Conservation (phyloP, 2,113 vertebrate species). For the Pipra filicauda region DNA sequence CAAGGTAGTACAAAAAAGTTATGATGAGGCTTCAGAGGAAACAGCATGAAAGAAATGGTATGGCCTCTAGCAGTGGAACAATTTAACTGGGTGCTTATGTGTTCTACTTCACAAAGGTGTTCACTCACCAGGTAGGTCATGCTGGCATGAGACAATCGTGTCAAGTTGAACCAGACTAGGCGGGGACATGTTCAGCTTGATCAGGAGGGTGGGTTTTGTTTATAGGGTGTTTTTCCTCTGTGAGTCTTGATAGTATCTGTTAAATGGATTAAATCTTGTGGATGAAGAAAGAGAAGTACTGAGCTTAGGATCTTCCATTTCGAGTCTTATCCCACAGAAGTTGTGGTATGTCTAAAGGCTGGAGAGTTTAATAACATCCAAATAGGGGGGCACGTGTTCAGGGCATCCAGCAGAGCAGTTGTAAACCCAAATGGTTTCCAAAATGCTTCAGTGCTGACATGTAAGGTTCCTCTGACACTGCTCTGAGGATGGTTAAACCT, state of each 20-base stretch:
- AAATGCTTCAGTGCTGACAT: neutral
- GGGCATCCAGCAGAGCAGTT: neutral
- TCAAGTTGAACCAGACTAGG: slow-evolving; percentile 16
- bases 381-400: neutral
- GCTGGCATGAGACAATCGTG: neutral
- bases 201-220: neutral
- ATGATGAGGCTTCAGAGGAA: neutral
- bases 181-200: neutral
- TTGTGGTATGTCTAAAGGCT: neutral
- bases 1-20: neutral
- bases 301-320: neutral
- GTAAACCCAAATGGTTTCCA: neutral
- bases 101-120: neutral
- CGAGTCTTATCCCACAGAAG: neutral
- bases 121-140: neutral
- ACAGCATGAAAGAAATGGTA: neutral
- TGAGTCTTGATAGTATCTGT: neutral
- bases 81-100: neutral
- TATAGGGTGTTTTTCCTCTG: neutral
- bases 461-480: neutral
- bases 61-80: neutral
- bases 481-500: neutral
- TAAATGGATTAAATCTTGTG: neutral
- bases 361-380: neutral
- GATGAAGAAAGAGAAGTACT: neutral